phyloP scores from a whole-genome alignment of 2,888 invertebrate genomes.

The Saturnia pavonia region DNA sequence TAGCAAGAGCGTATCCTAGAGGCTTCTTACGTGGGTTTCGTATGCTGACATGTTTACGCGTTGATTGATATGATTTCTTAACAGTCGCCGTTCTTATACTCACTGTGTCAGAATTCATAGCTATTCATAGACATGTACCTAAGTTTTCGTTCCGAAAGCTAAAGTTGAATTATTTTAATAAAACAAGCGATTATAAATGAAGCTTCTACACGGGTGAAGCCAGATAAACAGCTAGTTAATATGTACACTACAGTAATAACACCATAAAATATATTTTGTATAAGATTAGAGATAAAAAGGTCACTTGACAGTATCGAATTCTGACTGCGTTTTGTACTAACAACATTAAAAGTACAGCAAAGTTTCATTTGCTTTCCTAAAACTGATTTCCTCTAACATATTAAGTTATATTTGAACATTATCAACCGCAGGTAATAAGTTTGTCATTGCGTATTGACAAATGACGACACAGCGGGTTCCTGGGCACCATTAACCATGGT shows the following conservation, averaged over 20 bases:
- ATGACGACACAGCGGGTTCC: constrained; percentile 64
- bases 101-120: no score
- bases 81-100: no score
- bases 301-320: constrained; percentile 8
- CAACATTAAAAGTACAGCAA: constrained; percentile 1
- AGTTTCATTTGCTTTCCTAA: background rate
- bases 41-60: no score
- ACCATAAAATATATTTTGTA: background rate
- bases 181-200: background rate
- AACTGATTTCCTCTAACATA: background rate
- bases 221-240: background rate
- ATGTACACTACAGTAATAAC: background rate
- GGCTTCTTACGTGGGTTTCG: no score
- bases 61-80: no score
- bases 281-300: constrained; percentile 6
- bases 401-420: constrained; percentile 17
- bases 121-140: no score
- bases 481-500: constrained; percentile 61
- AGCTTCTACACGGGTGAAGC: background rate
- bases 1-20: no score
- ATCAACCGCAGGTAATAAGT: background rate
- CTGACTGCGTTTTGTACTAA: constrained; percentile 5
- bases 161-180: no score
- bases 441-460: constrained; percentile 58
- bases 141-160: no score